Conservation (phyloP, 2,797 vertebrate genomes). For the Sebastes minor region DNA sequence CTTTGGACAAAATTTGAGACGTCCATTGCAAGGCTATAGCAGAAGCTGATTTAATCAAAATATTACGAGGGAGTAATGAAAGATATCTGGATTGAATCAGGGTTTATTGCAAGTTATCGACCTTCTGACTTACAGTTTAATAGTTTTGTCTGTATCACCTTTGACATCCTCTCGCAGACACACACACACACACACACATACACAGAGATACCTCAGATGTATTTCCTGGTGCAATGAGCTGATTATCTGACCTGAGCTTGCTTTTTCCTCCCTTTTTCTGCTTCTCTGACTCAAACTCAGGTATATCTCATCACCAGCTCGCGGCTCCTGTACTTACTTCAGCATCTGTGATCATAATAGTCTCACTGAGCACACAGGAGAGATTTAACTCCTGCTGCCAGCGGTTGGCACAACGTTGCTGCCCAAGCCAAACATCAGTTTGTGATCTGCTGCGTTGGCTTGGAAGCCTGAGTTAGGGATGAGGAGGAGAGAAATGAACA, state of each 20-base stretch:
- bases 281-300: constrained; percentile 38
- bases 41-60: constrained; percentile 22
- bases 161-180: neutral
- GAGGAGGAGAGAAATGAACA: constrained; percentile 43
- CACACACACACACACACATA: neutral
- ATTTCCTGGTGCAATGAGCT: constrained; percentile 52
- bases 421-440: constrained; percentile 54
- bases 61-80: neutral
- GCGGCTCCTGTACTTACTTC: constrained; percentile 37
- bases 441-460: constrained; percentile 61
- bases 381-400: constrained; percentile 42
- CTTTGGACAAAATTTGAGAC: no score
- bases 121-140: constrained; percentile 22
- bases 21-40: neutral
- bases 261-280: constrained; percentile 33
- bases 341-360: constrained; percentile 46
- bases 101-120: constrained; percentile 19
- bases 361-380: constrained; percentile 26
- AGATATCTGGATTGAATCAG: constrained; percentile 11
- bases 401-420: constrained; percentile 22
- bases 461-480: constrained; percentile 26
- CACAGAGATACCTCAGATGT: constrained; percentile 49
- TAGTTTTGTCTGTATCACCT: constrained; percentile 33
- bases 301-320: constrained; percentile 32
- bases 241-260: constrained; percentile 43